Percentiles rank a stretch among this genome's conserved stretches.
Evolutionary conservation across 2,113 vertebrate genomes (phyloP).

Genomic region (Vulpes lagopus): DNA sequence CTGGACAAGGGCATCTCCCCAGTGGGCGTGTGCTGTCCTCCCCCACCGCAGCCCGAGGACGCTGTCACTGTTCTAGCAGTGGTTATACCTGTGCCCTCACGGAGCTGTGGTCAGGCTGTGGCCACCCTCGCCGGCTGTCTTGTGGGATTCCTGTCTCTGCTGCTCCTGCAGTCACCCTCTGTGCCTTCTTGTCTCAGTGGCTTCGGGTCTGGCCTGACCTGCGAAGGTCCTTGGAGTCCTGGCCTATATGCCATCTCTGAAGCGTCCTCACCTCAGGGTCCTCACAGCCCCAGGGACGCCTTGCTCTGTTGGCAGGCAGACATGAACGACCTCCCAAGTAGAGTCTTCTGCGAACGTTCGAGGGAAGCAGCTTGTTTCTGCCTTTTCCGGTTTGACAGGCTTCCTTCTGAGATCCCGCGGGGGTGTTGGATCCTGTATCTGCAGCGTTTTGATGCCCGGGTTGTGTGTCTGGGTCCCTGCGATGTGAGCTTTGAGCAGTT

Average conservation of each 20-base stretch:
- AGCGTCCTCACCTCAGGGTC: background rate
- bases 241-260: background rate
- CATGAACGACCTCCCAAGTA: background rate
- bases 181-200: background rate
- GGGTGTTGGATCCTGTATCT: background rate
- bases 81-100: background rate
- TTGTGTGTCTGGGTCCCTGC: background rate
- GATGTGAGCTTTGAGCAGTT: background rate
- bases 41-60: background rate
- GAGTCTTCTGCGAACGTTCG: background rate
- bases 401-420: background rate
- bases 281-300: background rate
- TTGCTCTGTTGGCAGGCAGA: background rate
- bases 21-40: background rate
- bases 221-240: background rate
- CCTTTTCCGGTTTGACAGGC: background rate
- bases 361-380: background rate
- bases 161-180: background rate
- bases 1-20: background rate
- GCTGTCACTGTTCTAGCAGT: background rate
- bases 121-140: background rate
- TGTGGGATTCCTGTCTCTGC: background rate
- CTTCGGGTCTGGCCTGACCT: conserved; percentile 11
- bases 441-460: background rate
- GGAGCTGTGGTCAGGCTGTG: background rate